Base-by-base conservation (phyloP, 2,888 invertebrate species). In the Erynnis tages region DNA sequence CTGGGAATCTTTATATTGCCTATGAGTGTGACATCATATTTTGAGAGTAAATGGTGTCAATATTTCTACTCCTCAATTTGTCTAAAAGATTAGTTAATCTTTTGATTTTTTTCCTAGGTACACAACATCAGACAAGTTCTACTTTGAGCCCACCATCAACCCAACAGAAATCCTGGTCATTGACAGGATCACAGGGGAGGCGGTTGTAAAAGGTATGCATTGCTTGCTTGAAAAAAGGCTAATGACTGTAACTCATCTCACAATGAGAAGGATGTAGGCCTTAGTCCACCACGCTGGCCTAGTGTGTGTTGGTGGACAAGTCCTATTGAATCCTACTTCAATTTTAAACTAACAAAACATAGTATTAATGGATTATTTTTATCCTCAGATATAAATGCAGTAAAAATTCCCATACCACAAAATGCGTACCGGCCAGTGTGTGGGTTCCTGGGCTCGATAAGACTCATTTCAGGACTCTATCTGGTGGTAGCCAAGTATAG, bases 101-200 rank as follows among this genome's bases (percentile, higher is more conserved):
- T 21, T 21, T 21, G 6, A 21, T 30, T 46, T 61, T 63, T 61
- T 58, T 89, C 90, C 53, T 69, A 96, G 96, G 64, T 96, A 96
- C 67, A 93, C 93, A 59, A 96, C 97, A n/a, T 92, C 95, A 44
- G 97, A 98, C 67, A 95, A 95, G 77, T 97, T 97, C 81, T 95
- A 94, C 71, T 91, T 98, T 62, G 96, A 97, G 80, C 96, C 97
- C 8, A 93, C 93, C 58, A 91, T 92, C 40, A 91, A 92, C 61
- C 91, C 92, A 13, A 92, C 92, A 63, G 94, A 96, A 76, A 81
- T 97, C 53, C 87, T 98, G 63, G 92, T 96, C 46, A 96, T 98
- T 66, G 97, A 98, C 77, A 91, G 98, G 71, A 91, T 95, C 53
- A 93, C 93, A 58, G 93, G 94, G 63, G 93, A 94, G 69, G 92